A percentile compares a stretch with the other conserved stretches of the same genome.
phyloP scores from a whole-genome alignment of 35 echinoderm and acorn worm species.

The Ptychodera flava region DNA sequence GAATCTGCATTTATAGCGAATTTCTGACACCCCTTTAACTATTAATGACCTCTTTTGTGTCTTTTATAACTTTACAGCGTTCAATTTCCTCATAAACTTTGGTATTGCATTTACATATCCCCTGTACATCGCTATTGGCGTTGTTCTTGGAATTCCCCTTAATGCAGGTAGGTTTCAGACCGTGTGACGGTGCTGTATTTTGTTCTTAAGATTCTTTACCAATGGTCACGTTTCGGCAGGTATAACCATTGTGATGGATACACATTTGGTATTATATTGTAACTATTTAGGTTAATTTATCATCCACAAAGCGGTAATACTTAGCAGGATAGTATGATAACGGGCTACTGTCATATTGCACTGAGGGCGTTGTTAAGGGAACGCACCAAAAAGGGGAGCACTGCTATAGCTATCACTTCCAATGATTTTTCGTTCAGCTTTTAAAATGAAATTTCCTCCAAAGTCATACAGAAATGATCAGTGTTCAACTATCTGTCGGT shows the following conservation, averaged over 20 bases:
- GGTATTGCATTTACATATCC: constrained; percentile 87
- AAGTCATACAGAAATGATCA: too few species aligned
- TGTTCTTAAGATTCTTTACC: neutral
- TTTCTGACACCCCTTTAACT: neutral
- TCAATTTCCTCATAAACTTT: constrained; percentile 93
- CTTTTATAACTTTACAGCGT: constrained; percentile 40
- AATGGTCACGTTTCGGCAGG: neutral
- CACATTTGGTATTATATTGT: too few species aligned
- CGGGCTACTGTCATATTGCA: neutral
- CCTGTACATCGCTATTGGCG: constrained; percentile 83
- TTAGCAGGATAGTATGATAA: neutral
- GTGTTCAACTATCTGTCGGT: too few species aligned
- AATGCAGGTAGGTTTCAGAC: constrained; percentile 67
- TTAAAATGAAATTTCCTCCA: too few species aligned
- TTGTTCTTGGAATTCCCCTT: constrained; percentile 78
- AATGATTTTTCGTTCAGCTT: too few species aligned
- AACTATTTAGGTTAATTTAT: too few species aligned
- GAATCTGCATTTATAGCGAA: too few species aligned
- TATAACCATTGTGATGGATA: too few species aligned
- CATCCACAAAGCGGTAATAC: neutral
- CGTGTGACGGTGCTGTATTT: too few species aligned
- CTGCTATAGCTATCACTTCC: too few species aligned
- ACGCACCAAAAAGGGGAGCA: too few species aligned
- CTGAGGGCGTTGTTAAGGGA: too few species aligned
- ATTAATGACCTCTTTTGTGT: neutral